Evolutionary conservation across 2,797 vertebrate genomes (phyloP), one percentile per base, ranked within the genome.

Genomic region (Eupleurogrammus muticus): DNA sequence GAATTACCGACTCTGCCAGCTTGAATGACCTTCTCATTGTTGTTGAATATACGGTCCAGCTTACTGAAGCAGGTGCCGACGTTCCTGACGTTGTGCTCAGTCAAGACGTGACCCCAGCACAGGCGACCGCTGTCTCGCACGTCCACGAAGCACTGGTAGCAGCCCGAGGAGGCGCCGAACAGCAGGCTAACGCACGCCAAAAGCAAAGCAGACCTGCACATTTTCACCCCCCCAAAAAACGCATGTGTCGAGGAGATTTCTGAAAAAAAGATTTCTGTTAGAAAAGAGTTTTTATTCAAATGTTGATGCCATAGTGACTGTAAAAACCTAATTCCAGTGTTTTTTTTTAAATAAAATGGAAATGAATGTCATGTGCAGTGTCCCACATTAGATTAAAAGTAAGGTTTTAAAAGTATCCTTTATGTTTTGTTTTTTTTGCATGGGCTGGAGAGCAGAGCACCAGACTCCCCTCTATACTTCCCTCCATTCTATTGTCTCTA

Each of bases 1-100:
- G 0, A 53, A 58, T 46, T 54, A 95, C 94, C 94, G 2, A 93
- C 94, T 93, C 76, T 87, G 9, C 81, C 92, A 47, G 93, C 93
- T 4, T 90, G 20, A 0, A 82, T 84, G 5, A 94, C 88, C 2
- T 2, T 51, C 2, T 67, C 0, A 3, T 93, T 46, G 17, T 83
- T 51, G 79, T 90, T 88, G 70, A 95, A 94, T 51, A 93, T 82
- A 1, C 36, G 58, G 13, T 90, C 73, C 50, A 94, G 40, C 11
- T 2, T 86, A 14, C 1, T n/a, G 68, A 90, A 92, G 87, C 94
- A 94, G 34, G 49, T 5, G 21, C 86, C 91, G 0, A 92, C 17
- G 48, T 87, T 94, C 48, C 69, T 80, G 21, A 90, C 10, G 1
- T 86, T 70, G 53, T 75, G 0, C 10, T 80, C 0, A 1, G 69